These are phyloP conservation scores for Schizopygopsis malacanthus DNA, from an alignment of 2,797 vertebrate species.

Conservation along the genomic window DNA sequence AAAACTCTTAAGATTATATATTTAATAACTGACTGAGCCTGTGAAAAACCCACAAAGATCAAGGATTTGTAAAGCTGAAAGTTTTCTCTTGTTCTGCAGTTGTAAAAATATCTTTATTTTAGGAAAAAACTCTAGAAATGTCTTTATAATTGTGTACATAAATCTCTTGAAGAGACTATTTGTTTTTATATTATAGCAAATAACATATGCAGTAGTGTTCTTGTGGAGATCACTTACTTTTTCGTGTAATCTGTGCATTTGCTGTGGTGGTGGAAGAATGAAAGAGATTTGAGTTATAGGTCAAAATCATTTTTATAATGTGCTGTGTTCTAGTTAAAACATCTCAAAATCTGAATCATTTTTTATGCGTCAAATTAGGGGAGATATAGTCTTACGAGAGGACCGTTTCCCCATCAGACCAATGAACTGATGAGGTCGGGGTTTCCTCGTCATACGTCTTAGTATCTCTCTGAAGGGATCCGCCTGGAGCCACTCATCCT, in stretches of 20 bases:
- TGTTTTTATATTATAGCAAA: slow-evolving; percentile 4
- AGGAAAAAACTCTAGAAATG: background rate
- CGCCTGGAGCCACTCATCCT: slow-evolving; percentile 87
- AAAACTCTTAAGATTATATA: background rate
- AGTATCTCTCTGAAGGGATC: slow-evolving; percentile 87
- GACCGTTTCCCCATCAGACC: slow-evolving; percentile 97
- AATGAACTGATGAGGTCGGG: slow-evolving; percentile 92
- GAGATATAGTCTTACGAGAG: slow-evolving; percentile 78
- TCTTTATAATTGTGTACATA: background rate
- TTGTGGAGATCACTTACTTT: slow-evolving; percentile 77
- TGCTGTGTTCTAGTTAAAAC: background rate
- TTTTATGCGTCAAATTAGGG: background rate
- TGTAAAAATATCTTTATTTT: background rate
- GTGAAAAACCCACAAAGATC: background rate
- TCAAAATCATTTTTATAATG: background rate
- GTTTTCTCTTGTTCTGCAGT: background rate
- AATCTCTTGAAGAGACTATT: background rate
- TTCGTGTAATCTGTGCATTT: slow-evolving; percentile 82
- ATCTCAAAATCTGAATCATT: background rate
- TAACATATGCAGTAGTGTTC: background rate
- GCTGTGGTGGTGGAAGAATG: slow-evolving; percentile 64
- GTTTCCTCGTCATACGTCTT: slow-evolving; percentile 92
- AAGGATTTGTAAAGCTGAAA: background rate
- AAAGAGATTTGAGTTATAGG: slow-evolving; percentile 10
- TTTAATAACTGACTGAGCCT: slow-evolving; percentile 1